These are phyloP conservation scores for Myotis lucifugus DNA, from an alignment of 2,113 vertebrate species.

Conservation along the genomic window DNA sequence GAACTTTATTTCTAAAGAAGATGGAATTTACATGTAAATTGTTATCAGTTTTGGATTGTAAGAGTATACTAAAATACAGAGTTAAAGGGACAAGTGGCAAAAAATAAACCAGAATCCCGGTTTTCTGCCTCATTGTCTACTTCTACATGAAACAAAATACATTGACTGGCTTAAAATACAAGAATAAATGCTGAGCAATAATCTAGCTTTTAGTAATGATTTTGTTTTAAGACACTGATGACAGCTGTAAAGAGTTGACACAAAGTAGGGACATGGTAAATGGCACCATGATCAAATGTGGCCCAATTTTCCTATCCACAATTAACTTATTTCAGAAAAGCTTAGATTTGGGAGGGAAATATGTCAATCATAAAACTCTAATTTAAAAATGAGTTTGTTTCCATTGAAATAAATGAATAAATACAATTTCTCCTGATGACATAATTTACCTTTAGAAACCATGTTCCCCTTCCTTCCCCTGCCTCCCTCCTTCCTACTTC, in stretches of 20 bases:
- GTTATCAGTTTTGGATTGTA: not conserved
- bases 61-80: not conserved
- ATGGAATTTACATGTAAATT: not conserved
- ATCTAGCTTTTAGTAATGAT: not conserved
- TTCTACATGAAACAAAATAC: not conserved
- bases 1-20: not conserved
- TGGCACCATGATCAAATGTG: not conserved
- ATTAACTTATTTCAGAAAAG: not conserved
- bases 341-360: not conserved
- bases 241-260: not conserved
- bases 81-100: not conserved
- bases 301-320: not conserved
- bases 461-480: not conserved
- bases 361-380: not conserved
- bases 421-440: not conserved
- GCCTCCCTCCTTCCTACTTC: accelerated
- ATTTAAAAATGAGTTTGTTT: not conserved
- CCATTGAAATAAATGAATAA: not conserved
- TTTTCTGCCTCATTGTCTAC: not conserved
- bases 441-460: not conserved
- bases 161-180: not conserved
- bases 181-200: not conserved
- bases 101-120: not conserved
- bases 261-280: not conserved
- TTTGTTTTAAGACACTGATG: not conserved